Evolutionary conservation across 2,888 invertebrate genomes (phyloP).

Genomic region (Microdon myrmicae): DNA sequence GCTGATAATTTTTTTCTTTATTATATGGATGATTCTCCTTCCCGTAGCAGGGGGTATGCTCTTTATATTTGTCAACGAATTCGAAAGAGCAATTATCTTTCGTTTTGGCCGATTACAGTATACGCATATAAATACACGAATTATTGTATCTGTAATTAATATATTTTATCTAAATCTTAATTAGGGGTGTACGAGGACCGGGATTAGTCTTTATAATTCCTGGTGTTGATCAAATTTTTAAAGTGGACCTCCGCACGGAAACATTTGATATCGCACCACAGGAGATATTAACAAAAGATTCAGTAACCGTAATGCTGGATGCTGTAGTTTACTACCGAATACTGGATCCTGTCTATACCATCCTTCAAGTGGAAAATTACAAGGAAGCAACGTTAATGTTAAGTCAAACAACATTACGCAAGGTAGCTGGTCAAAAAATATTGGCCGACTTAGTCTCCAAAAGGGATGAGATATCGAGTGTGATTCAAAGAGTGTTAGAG

Average conservation of each 20-base stretch:
- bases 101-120: slow-evolving; percentile 70
- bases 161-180: slow-evolving; percentile 37
- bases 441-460: slow-evolving; percentile 91
- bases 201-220: slow-evolving; percentile 73
- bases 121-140: slow-evolving; percentile 31
- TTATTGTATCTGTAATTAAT: background rate
- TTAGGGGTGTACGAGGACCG: slow-evolving; percentile 69
- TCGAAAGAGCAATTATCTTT: slow-evolving; percentile 73
- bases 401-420: slow-evolving; percentile 84
- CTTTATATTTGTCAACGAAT: slow-evolving; percentile 69
- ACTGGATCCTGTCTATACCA: slow-evolving; percentile 77
- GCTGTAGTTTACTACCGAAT: slow-evolving; percentile 85
- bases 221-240: slow-evolving; percentile 70
- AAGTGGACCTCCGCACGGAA: slow-evolving; percentile 71
- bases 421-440: slow-evolving; percentile 89
- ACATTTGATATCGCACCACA: slow-evolving; percentile 74
- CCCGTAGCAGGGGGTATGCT: slow-evolving; percentile 59
- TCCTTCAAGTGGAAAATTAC: slow-evolving; percentile 72
- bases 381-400: slow-evolving; percentile 78
- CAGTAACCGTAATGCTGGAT: slow-evolving; percentile 91
- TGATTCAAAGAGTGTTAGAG: slow-evolving; percentile 85
- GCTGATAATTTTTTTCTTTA: slow-evolving; percentile 53
- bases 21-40: slow-evolving; percentile 56
- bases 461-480: slow-evolving; percentile 85
- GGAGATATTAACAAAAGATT: slow-evolving; percentile 83